Conservation (phyloP, 1,140 invertebrate genomes). For the Drosophila truncata region DNA sequence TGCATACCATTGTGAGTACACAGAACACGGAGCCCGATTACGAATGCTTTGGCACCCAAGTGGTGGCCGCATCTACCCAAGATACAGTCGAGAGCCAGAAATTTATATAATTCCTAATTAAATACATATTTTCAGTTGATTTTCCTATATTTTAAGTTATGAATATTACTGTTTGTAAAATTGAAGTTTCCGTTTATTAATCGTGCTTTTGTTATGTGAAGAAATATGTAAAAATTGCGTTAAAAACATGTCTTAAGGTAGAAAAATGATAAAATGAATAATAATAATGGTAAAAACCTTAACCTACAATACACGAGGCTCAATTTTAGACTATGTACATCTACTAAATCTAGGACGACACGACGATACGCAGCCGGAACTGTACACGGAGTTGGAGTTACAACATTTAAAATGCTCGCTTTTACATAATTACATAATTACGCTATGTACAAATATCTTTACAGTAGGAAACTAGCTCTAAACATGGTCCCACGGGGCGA, state of each 20-base stretch:
- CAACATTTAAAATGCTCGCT: constrained; percentile 47
- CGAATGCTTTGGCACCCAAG: constrained; percentile 45
- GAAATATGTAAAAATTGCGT: constrained; percentile 57
- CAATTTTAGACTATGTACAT: constrained; percentile 34
- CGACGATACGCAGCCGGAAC: constrained; percentile 19
- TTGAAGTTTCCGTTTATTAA: constrained; percentile 27
- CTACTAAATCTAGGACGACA: constrained; percentile 8
- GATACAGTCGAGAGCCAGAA: background rate
- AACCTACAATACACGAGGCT: constrained; percentile 15
- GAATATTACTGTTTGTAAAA: constrained; percentile 1
- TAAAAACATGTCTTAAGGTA: constrained; percentile 43
- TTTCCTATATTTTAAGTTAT: background rate
- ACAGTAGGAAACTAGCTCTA: constrained; percentile 26
- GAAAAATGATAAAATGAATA: constrained; percentile 28
- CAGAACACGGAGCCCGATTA: constrained; percentile 38
- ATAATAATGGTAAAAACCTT: constrained; percentile 47
- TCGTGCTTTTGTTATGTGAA: constrained; percentile 15
- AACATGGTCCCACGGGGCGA: constrained; percentile 30
- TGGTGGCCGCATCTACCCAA: constrained; percentile 55
- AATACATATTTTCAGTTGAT: background rate
- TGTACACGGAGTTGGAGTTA: constrained; percentile 25
- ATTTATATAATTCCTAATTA: background rate
- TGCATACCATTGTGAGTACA: background rate
- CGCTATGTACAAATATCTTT: constrained; percentile 45
- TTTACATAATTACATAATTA: constrained; percentile 48